Evolutionary conservation across 2,888 invertebrate genomes (phyloP).

Genomic region (Lucinisca nassula): DNA sequence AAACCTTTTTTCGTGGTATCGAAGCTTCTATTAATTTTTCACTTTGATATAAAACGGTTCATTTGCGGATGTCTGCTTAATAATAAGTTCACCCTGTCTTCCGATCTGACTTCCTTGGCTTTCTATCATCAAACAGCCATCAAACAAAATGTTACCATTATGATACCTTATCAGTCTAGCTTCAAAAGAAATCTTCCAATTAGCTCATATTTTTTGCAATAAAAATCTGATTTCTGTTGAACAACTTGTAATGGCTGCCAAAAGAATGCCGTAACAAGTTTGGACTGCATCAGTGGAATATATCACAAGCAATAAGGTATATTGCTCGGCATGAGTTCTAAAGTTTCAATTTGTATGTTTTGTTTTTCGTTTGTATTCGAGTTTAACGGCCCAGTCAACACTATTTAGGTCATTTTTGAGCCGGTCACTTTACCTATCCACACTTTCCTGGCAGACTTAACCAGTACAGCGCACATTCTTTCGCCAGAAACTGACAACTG

Average conservation of each 20-base stretch:
- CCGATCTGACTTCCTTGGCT: not conserved
- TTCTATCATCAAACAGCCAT: not conserved
- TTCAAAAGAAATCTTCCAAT: not conserved
- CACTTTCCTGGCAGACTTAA: too few species aligned
- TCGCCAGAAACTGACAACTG: too few species aligned
- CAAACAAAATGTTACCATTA: not conserved
- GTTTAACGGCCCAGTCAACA: too few species aligned
- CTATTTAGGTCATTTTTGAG: too few species aligned
- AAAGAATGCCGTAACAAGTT: not conserved
- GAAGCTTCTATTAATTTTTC: not conserved
- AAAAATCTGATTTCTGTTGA: conserved; percentile 7
- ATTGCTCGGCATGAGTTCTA: too few species aligned
- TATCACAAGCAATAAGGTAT: too few species aligned
- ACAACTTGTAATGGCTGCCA: not conserved
- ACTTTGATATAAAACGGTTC: conserved; percentile 9
- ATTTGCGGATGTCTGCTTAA: not conserved
- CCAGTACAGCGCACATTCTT: too few species aligned
- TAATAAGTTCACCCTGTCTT: not conserved
- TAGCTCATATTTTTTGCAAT: conserved; percentile 1
- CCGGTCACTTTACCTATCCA: too few species aligned
- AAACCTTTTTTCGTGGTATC: too few species aligned
- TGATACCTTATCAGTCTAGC: not conserved
- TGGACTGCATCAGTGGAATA: not conserved
- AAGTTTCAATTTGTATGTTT: too few species aligned
- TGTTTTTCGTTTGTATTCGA: too few species aligned